These are phyloP conservation scores for Leptoclinus maculatus DNA, from an alignment of 2,797 vertebrate genomes.

Conservation along the genomic window DNA sequence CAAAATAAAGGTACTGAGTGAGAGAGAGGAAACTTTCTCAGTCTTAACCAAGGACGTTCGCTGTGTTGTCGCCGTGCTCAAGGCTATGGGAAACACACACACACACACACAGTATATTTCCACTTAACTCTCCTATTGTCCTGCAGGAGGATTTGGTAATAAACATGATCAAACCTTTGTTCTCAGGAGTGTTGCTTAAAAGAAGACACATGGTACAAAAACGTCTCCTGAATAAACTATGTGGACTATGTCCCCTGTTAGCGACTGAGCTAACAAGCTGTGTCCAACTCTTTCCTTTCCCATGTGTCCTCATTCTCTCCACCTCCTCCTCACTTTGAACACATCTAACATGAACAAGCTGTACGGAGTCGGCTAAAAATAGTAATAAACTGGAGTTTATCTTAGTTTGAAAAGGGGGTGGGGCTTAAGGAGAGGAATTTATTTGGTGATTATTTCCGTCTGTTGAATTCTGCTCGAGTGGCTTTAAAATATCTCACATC, in stretches of 20 bases:
- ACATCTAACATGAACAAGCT: background rate
- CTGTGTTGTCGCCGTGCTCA: constrained; percentile 10
- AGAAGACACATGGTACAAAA: too few species aligned
- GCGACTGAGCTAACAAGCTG: background rate
- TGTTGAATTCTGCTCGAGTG: background rate
- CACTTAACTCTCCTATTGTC: background rate
- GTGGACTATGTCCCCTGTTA: background rate
- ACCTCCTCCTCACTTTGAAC: background rate
- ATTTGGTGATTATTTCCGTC: constrained; percentile 9
- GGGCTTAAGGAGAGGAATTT: background rate
- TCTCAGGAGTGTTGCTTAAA: background rate
- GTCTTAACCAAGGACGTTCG: constrained; percentile 20
- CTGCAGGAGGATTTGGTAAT: background rate
- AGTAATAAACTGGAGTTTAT: constrained; percentile 5
- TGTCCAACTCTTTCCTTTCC: constrained; percentile 6
- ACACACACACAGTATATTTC: background rate
- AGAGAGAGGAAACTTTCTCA: constrained; percentile 16
- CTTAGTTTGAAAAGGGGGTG: background rate
- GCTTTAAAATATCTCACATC: background rate
- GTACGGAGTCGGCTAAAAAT: background rate
- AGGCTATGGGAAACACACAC: constrained; percentile 16
- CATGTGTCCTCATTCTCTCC: constrained; percentile 7
- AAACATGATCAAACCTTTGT: background rate
- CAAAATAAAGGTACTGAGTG: constrained; percentile 14
- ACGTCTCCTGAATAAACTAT: background rate